Percentiles rank a stretch among this genome's conserved stretches.
phyloP scores from a whole-genome alignment of 2,113 vertebrate genomes.

The Syngnathus scovelli region DNA sequence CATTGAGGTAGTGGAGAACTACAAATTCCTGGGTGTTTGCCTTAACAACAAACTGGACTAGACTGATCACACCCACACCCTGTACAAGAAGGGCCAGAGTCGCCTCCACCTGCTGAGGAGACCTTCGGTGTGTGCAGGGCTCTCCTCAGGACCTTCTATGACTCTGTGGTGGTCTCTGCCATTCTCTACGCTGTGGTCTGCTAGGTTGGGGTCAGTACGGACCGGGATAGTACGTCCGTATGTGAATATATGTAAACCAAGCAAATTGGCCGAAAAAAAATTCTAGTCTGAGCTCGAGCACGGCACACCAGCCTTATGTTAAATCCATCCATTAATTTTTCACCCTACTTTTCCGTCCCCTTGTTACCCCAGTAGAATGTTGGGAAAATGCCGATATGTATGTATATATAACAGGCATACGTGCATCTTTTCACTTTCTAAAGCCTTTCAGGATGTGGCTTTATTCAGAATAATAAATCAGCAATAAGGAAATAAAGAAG shows the following conservation, averaged over 20 bases:
- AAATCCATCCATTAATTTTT: background rate
- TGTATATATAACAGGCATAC: background rate
- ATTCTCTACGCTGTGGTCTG: no score
- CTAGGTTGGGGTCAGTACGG: no score
- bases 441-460: conserved; percentile 7
- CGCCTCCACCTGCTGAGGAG: no score
- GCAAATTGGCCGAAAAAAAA: background rate
- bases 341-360: background rate
- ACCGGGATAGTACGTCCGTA: background rate
- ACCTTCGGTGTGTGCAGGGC: no score
- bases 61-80: no score
- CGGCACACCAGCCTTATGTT: background rate
- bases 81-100: no score
- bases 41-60: no score
- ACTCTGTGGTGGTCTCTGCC: no score
- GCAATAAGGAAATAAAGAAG: conserved; percentile 4
- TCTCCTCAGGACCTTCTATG: no score
- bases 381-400: background rate
- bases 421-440: conserved; percentile 1
- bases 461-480: conserved; percentile 7
- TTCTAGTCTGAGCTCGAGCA: background rate
- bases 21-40: no score
- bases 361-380: background rate
- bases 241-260: background rate
- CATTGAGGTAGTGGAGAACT: no score